Conservation (phyloP, 1,140 invertebrate species). For the Drosophila carrolli region DNA sequence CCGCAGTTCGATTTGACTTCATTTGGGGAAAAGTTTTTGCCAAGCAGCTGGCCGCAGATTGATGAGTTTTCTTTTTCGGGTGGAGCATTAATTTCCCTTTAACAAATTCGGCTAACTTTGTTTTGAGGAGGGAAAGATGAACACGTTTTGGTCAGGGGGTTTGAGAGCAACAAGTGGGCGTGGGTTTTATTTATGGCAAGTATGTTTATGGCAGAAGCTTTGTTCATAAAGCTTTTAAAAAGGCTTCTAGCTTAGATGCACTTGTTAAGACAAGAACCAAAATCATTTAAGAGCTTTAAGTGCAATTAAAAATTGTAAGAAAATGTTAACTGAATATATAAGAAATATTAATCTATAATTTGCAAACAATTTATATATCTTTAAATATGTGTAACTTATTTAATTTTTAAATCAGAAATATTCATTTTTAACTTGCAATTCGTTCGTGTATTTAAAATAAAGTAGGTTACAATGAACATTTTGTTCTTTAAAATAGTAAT, state of each 20-base stretch:
- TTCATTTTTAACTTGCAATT: no score
- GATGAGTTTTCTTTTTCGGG: constrained; percentile 51
- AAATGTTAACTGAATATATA: not conserved
- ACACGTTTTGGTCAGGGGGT: not conserved
- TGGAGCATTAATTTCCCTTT: constrained; percentile 38
- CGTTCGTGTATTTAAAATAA: no score
- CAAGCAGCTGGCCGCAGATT: constrained; percentile 44
- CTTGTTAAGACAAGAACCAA: constrained; percentile 6
- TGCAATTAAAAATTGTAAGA: not conserved
- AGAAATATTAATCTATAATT: no score
- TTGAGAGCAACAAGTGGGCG: constrained; percentile 27
- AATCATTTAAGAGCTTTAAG: not conserved
- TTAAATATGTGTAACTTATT: no score
- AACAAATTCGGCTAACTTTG: constrained; percentile 35
- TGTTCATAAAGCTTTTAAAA: not conserved
- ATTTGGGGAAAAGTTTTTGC: constrained; percentile 30
- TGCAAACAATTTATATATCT: no score
- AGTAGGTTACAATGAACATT: no score
- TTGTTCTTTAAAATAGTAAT: no score
- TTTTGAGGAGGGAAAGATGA: not conserved
- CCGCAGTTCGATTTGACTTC: constrained; percentile 43
- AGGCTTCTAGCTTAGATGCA: not conserved
- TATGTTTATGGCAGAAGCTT: constrained; percentile 16
- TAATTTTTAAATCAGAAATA: no score
- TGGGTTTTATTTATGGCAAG: not conserved